Percentiles rank a stretch among this genome's conserved stretches.
Conservation (phyloP, 2,113 vertebrate genomes). For the Gobius niger region DNA sequence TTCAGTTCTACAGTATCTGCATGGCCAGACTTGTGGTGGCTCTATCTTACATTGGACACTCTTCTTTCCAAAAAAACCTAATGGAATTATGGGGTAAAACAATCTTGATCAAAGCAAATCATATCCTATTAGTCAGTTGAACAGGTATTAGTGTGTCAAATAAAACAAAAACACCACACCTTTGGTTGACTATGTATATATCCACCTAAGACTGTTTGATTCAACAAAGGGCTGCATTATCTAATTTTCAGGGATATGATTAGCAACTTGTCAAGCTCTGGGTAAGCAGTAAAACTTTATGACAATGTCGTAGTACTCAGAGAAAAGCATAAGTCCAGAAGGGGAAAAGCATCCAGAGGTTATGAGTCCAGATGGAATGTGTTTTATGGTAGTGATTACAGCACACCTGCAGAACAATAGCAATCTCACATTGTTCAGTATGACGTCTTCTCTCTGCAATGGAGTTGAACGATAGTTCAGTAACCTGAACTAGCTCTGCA, state of each 20-base stretch:
- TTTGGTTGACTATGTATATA: background rate
- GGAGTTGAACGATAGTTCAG: conserved; percentile 39
- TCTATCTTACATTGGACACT: background rate
- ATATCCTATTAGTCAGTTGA: too few relatives aligned
- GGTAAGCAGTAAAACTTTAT: conserved; percentile 28
- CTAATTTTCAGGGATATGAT: too few relatives aligned
- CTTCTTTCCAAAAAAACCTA: too few relatives aligned
- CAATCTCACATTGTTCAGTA: conserved; percentile 13
- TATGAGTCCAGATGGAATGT: conserved; percentile 23
- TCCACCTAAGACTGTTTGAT: conserved; percentile 23
- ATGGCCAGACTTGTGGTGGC: background rate
- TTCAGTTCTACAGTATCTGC: too few relatives aligned
- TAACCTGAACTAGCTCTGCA: conserved; percentile 13
- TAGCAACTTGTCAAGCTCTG: conserved; percentile 3
- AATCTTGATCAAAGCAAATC: too few relatives aligned
- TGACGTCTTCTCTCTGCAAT: conserved; percentile 21
- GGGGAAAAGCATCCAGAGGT: background rate
- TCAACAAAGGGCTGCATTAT: background rate
- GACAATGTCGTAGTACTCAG: background rate
- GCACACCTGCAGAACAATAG: conserved; percentile 28
- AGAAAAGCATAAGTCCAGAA: background rate
- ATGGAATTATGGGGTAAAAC: too few relatives aligned
- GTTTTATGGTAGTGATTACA: conserved; percentile 10
- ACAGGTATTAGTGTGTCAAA: background rate
- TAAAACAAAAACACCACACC: background rate